Conservation (phyloP, 2,888 invertebrate species). For the Scaptomyza polygonia region DNA sequence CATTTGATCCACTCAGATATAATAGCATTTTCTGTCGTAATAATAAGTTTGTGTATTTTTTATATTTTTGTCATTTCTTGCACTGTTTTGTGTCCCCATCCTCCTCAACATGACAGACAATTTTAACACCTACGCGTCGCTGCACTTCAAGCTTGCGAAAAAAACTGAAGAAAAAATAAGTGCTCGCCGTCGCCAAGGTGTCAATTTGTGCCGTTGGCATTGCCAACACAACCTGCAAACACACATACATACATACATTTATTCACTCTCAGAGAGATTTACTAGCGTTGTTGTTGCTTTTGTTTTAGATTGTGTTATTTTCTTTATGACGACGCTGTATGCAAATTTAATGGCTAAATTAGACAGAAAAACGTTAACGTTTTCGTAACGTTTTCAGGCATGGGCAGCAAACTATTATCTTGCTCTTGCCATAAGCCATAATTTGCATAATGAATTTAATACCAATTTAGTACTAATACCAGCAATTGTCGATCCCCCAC, state of each 20-base stretch:
- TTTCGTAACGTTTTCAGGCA: conserved; percentile 28
- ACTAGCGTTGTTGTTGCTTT: conserved; percentile 10
- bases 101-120: conserved; percentile 50
- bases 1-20: neutral
- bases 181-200: conserved; percentile 65
- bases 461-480: conserved; percentile 46
- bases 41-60: neutral
- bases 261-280: conserved; percentile 11
- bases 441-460: conserved; percentile 77
- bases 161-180: conserved; percentile 32
- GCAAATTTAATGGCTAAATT: conserved; percentile 81
- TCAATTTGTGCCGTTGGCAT: conserved; percentile 72
- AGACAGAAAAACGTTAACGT: conserved; percentile 55
- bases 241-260: conserved; percentile 14
- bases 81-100: conserved; percentile 8
- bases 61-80: conserved; percentile 14
- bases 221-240: conserved; percentile 41
- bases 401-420: conserved; percentile 52
- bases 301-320: conserved; percentile 25
- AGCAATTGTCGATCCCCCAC: conserved; percentile 38
- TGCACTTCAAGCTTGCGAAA: conserved; percentile 23
- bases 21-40: conserved; percentile 9
- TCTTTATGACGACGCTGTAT: conserved; percentile 60
- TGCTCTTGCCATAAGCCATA: conserved; percentile 36
- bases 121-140: conserved; percentile 68